These are phyloP conservation scores for Acanthis flammea DNA, from an alignment of 2,797 vertebrate species.

Conservation along the genomic window DNA sequence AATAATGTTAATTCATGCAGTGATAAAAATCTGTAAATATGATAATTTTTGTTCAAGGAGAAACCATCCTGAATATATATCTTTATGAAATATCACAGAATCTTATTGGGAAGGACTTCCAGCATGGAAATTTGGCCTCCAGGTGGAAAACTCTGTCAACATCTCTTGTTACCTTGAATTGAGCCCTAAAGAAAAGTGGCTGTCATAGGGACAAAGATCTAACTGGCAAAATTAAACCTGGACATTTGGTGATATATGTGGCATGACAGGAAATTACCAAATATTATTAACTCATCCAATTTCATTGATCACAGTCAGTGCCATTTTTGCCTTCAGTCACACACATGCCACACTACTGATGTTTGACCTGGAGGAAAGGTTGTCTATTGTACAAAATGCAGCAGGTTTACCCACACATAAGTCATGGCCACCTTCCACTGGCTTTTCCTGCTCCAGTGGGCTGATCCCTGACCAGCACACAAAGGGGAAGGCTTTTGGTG, in stretches of 20 bases:
- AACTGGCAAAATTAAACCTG: not conserved
- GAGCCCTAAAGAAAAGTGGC: not conserved
- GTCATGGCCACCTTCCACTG: not conserved
- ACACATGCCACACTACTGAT: not conserved
- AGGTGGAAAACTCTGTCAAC: not conserved
- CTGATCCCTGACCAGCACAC: not conserved
- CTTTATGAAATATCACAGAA: not conserved
- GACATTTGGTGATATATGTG: not conserved
- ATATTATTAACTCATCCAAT: not conserved
- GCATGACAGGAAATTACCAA: not conserved
- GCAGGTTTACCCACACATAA: not conserved
- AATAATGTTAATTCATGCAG: not conserved
- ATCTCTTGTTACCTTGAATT: not conserved
- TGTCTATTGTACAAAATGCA: rapidly evolving
- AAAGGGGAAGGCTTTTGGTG: not conserved
- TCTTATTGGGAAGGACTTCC: not conserved
- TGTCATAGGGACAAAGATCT: not conserved
- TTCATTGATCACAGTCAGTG: not conserved
- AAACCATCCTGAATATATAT: not conserved
- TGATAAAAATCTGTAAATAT: not conserved
- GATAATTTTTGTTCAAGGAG: not conserved
- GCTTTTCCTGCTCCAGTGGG: not conserved
- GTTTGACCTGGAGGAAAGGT: not conserved
- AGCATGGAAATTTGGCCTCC: not conserved
- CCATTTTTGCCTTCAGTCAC: not conserved